These are phyloP conservation scores for Dallia pectoralis DNA, from an alignment of 2,797 vertebrate species.

Conservation along the genomic window DNA sequence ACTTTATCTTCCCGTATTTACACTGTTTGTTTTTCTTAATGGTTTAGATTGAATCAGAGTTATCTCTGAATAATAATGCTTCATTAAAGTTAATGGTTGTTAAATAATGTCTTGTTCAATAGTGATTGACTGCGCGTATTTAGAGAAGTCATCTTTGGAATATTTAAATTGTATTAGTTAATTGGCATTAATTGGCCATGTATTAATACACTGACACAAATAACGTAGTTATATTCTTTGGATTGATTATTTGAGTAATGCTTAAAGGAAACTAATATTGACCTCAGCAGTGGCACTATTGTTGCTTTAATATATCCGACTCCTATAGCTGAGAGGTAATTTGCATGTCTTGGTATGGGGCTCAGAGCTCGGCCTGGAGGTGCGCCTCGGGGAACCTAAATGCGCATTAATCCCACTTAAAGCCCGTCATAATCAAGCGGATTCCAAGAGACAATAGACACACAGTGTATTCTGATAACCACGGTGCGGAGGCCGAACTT, in stretches of 20 bases:
- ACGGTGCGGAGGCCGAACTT: background rate
- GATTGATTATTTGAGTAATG: background rate
- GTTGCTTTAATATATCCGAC: constrained; percentile 27
- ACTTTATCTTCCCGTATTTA: too few relatives aligned
- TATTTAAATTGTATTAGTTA: background rate
- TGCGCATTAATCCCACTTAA: constrained; percentile 46
- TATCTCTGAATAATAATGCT: constrained; percentile 2
- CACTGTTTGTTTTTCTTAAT: background rate
- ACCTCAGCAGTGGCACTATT: constrained; percentile 6
- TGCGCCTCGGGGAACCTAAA: constrained; percentile 33
- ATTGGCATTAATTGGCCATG: background rate
- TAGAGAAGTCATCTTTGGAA: background rate
- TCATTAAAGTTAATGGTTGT: background rate
- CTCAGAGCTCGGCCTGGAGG: constrained; percentile 19
- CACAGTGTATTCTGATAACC: constrained; percentile 34
- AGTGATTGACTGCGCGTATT: background rate
- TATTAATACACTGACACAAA: background rate
- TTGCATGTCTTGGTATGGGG: constrained; percentile 26
- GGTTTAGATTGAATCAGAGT: constrained; percentile 2
- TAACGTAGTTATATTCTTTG: background rate
- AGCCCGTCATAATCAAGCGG: constrained; percentile 35
- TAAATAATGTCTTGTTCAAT: background rate
- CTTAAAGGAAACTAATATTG: constrained; percentile 9
- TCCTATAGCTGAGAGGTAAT: constrained; percentile 18
- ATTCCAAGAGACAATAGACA: constrained; percentile 42